Percentiles rank a stretch among this genome's conserved stretches.
phyloP scores from a whole-genome alignment of 2,113 vertebrate genomes.

The Odontesthes bonariensis region DNA sequence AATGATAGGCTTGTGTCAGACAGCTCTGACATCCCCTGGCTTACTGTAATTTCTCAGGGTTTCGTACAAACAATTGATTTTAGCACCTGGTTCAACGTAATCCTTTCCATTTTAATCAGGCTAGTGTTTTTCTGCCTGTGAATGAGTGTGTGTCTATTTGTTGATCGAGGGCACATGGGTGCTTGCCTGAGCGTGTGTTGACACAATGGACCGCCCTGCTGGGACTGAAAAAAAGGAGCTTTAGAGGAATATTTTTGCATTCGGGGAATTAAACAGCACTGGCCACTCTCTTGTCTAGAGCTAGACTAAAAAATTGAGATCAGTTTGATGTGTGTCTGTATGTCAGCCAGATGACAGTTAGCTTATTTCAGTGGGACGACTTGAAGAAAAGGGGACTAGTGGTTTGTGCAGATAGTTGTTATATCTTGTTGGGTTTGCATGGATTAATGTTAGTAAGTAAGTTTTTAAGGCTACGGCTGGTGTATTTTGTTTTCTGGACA shows the following conservation, averaged over 20 bases:
- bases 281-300: not conserved
- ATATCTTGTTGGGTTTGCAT: not conserved
- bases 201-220: conserved; percentile 19
- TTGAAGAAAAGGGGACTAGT: not conserved
- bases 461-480: not conserved
- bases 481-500: not conserved
- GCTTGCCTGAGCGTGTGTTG: conserved; percentile 23
- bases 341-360: not conserved
- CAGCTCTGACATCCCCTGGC: conserved; percentile 40
- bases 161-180: conserved; percentile 20
- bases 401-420: not conserved
- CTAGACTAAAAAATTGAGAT: not conserved
- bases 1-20: conserved; percentile 48
- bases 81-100: conserved; percentile 66
- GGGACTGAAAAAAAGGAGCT: conserved; percentile 3
- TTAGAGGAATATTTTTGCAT: conserved; percentile 19
- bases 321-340: not conserved
- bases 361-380: not conserved
- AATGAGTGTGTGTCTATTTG: conserved; percentile 40
- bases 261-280: not conserved
- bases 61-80: conserved; percentile 70
- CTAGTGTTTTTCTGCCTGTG: conserved; percentile 66
- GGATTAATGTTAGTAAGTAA: not conserved
- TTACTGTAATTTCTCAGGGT: conserved; percentile 59
- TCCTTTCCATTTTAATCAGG: conserved; percentile 77